A percentile compares a stretch with the other conserved stretches of the same genome.
These are phyloP conservation scores for Styela plicata DNA, from an alignment of 23 tunicate species.

Conservation along the genomic window DNA sequence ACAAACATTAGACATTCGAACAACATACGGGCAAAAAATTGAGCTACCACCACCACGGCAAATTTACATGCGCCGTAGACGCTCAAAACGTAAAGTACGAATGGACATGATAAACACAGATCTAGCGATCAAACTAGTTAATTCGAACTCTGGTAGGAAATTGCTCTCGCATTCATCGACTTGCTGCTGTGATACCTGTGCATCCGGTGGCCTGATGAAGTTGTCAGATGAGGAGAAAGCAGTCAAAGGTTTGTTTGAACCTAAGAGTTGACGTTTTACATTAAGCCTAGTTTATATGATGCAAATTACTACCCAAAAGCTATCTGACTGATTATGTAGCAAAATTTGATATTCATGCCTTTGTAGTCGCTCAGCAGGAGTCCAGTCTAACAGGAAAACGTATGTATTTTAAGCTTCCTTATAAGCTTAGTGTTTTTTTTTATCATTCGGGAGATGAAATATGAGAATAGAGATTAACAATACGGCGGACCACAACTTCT, in stretches of 20 bases:
- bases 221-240: not conserved
- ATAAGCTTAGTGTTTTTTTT: no score
- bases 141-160: not conserved
- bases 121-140: not conserved
- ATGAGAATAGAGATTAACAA: no score
- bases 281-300: no score
- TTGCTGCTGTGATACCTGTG: slow-evolving; percentile 29
- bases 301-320: no score
- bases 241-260: slow-evolving; percentile 5
- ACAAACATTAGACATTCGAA: slow-evolving; percentile 35
- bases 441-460: no score
- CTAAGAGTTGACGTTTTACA: no score
- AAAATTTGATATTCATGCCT: no score
- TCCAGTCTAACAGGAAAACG: no score
- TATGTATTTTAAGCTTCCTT: no score
- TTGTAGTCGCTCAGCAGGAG: no score
- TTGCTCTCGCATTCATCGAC: slow-evolving; percentile 6
- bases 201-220: not conserved
- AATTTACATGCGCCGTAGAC: slow-evolving; percentile 51
- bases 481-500: no score
- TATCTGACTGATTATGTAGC: no score
- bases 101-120: slow-evolving; percentile 25
- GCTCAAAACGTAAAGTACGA: slow-evolving; percentile 65
- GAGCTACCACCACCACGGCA: slow-evolving; percentile 68
- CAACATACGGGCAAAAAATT: slow-evolving; percentile 52